Evolutionary conservation across 2,797 vertebrate genomes (phyloP), one percentile per base, ranked within the genome.

Genomic region (Phrynocephalus guinanensis): DNA sequence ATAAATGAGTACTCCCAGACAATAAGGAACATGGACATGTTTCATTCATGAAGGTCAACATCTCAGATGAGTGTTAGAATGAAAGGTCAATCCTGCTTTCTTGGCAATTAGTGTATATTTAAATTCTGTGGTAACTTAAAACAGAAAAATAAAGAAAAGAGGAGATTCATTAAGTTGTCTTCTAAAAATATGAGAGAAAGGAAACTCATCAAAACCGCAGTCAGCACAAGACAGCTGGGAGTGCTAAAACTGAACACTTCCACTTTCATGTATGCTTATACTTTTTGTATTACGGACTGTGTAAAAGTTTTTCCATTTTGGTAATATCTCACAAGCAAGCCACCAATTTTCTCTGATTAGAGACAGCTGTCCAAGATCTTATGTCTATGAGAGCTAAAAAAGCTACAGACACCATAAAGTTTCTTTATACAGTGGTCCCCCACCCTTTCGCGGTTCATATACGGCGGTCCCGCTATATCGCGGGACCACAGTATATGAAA

Each of bases 71-170:
- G 16, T 79, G 70, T 83, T 91, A 76, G 93, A 87, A 92, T 80
- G 52, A 6, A 86, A 91, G 88, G n/a, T 30, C 83, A 82, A 72
- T 3, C 20, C 79, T 77, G 79, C 1, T 71, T 88, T 90, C 48
- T 91, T 91, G 82, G 72, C 70, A 89, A 89, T 87, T 87, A 87
- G 66, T 88, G 63, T 22, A 30, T 13, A 3, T 84, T 63, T 82
- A 90, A 60, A 83, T 90, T 92, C 89, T 91, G 80, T 88, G 77
- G 87, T 94, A 92, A 85, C 66, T 92, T 87, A 89, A 91, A 72
- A 92, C 76, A 94, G 92, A 93, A 87, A 79, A 86, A 94, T 70
- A 44, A 93, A 71, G 87, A 84, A 90, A 92, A 93, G 5, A 83
- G 28, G 22, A 91, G 78, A 72, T 92, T 13, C 80, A 56, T 68